Percentiles rank a stretch among this genome's conserved stretches.
phyloP scores from a whole-genome alignment of 2,888 invertebrate genomes.

The Mythimna impura region DNA sequence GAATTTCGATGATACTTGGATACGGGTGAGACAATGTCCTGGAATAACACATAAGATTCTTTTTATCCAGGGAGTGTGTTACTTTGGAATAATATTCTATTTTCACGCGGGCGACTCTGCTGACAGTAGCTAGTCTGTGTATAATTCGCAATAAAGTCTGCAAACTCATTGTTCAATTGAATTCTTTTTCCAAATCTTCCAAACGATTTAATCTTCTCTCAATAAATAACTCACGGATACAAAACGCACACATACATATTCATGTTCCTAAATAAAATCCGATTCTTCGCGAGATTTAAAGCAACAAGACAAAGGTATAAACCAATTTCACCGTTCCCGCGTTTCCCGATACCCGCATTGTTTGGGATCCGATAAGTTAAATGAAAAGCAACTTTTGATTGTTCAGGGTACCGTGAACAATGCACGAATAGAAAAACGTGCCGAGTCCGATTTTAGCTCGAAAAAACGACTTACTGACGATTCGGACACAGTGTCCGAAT shows the following conservation, averaged over 20 bases:
- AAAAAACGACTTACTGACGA: conserved; percentile 18
- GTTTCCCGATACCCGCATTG: conserved; percentile 75
- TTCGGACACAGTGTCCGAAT: too few relatives aligned
- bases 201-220: conserved; percentile 46
- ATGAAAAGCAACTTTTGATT: conserved; percentile 85
- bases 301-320: conserved; percentile 80
- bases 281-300: conserved; percentile 69
- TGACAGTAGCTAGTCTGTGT: neutral
- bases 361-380: conserved; percentile 79
- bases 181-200: conserved; percentile 36
- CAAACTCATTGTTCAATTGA: conserved; percentile 17
- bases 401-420: conserved; percentile 71
- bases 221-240: conserved; percentile 51
- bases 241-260: conserved; percentile 43
- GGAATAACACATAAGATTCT: too few relatives aligned
- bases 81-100: too few relatives aligned
- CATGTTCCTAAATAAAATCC: conserved; percentile 55
- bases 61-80: too few relatives aligned
- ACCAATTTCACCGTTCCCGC: conserved; percentile 75
- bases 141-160: neutral
- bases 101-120: too few relatives aligned
- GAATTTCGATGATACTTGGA: too few relatives aligned
- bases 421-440: conserved; percentile 60
- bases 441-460: conserved; percentile 37
- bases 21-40: too few relatives aligned